Conservation (phyloP, 2,113 vertebrate genomes). For the Sorex araneus region DNA sequence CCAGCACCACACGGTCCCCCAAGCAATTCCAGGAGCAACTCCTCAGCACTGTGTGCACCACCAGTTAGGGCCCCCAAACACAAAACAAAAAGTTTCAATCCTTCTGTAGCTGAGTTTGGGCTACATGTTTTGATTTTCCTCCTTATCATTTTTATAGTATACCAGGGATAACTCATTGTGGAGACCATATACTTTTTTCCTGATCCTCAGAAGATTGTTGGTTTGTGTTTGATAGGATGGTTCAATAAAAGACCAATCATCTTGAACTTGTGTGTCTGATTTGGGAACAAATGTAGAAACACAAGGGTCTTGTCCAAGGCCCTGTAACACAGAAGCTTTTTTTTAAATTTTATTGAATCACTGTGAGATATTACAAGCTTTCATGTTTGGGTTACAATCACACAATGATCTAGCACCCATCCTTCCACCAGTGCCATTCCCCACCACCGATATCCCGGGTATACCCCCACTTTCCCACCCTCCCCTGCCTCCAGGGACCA, state of each 20-base stretch:
- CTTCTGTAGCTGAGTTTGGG: neutral
- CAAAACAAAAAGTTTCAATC: neutral
- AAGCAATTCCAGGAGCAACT: too few relatives aligned
- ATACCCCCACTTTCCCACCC: too few relatives aligned
- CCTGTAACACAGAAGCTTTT: neutral
- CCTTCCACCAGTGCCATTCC: too few relatives aligned
- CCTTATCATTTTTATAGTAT: neutral
- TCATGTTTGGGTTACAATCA: too few relatives aligned
- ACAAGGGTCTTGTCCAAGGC: neutral
- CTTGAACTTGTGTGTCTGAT: neutral
- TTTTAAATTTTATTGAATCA: too few relatives aligned
- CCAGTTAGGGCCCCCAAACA: neutral
- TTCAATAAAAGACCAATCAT: neutral
- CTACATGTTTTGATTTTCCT: neutral
- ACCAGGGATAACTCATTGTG: neutral
- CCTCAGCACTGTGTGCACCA: too few relatives aligned
- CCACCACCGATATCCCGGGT: too few relatives aligned
- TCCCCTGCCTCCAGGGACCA: too few relatives aligned
- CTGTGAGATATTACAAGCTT: too few relatives aligned
- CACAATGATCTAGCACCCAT: too few relatives aligned
- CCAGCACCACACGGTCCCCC: too few relatives aligned
- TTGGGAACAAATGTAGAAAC: neutral
- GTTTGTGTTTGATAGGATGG: neutral
- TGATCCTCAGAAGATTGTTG: neutral
- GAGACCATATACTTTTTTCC: neutral